Conservation (phyloP, 2,888 invertebrate genomes). For the Eremobia ochroleuca region DNA sequence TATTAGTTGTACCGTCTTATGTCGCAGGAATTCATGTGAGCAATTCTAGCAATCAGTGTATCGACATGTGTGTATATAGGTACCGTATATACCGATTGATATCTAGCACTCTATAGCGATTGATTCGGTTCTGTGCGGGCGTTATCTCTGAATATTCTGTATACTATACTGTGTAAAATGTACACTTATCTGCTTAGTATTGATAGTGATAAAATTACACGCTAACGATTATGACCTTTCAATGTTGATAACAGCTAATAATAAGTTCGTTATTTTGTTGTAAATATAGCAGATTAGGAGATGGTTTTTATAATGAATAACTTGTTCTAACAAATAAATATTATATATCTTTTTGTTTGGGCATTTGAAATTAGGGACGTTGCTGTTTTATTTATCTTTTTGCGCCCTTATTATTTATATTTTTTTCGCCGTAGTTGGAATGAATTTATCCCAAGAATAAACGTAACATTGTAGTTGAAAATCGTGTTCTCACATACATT, state of each 20-base stretch:
- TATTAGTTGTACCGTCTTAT: conserved; percentile 45
- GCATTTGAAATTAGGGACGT: neutral
- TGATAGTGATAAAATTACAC: neutral
- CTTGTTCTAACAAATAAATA: neutral
- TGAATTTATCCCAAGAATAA: too few relatives aligned
- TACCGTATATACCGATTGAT: conserved; percentile 72
- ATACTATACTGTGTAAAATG: conserved; percentile 3
- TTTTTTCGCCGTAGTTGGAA: too few relatives aligned
- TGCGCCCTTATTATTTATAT: neutral
- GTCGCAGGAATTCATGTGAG: conserved; percentile 81
- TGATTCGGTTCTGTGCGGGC: conserved; percentile 63
- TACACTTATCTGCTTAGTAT: conserved; percentile 4
- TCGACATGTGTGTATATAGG: conserved; percentile 65
- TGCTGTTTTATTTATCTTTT: conserved; percentile 1
- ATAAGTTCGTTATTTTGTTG: neutral
- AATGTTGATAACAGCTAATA: neutral
- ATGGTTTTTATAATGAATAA: neutral
- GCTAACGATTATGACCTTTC: neutral
- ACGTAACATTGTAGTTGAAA: too few relatives aligned
- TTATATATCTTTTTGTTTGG: neutral
- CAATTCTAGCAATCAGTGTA: conserved; percentile 68
- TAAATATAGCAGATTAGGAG: neutral
- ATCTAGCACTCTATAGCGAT: conserved; percentile 74
- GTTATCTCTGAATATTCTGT: conserved; percentile 50
- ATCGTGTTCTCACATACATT: too few relatives aligned